Conservation (phyloP, 1,140 invertebrate species). For the Bombus huntii region DNA sequence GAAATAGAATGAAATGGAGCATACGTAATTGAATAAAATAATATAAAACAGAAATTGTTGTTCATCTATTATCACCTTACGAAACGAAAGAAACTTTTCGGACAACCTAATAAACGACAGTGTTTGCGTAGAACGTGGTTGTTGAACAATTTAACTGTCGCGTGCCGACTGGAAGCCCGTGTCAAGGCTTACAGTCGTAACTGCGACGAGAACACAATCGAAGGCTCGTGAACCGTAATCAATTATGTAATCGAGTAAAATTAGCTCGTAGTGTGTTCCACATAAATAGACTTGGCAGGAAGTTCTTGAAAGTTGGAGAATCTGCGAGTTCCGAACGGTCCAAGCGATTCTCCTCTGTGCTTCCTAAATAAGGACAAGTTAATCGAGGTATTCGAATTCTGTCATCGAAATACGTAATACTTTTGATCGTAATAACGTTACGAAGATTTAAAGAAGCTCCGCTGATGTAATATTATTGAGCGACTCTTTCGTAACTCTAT, state of each 20-base stretch:
- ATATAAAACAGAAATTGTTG: too few species aligned
- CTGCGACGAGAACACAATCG: neutral
- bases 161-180: neutral
- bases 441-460: neutral
- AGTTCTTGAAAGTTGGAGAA: conserved; percentile 8
- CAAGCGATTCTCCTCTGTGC: neutral
- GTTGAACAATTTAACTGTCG: neutral
- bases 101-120: neutral
- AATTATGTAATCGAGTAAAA: conserved; percentile 30
- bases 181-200: neutral
- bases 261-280: conserved; percentile 1
- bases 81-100: too few species aligned
- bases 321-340: neutral
- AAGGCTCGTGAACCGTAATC: neutral
- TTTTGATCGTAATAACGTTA: neutral
- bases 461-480: neutral
- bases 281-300: conserved; percentile 9
- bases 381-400: neutral
- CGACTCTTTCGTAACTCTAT: neutral
- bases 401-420: neutral
- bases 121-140: conserved; percentile 14
- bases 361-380: neutral
- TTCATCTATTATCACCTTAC: too few species aligned
- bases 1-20: too few species aligned
- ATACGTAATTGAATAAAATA: too few species aligned